These are phyloP conservation scores for Notamacropus eugenii DNA, from an alignment of 2,797 vertebrate species.

Conservation along the genomic window DNA sequence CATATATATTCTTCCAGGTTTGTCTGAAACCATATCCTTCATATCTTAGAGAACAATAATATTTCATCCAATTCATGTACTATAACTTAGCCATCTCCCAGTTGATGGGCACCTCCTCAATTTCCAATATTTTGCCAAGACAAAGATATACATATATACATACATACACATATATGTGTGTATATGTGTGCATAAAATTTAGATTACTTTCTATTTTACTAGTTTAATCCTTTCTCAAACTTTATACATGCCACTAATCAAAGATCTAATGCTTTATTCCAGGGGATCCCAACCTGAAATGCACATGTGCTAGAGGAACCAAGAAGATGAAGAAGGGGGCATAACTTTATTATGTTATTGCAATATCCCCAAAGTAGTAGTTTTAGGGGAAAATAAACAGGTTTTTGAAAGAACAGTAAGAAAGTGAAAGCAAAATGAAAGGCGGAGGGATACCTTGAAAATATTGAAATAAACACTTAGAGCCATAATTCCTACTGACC, in stretches of 20 bases:
- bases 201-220: background rate
- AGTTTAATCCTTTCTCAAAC: background rate
- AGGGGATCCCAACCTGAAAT: background rate
- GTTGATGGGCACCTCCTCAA: background rate
- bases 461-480: background rate
- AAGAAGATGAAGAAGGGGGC: background rate
- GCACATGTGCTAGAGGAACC: background rate
- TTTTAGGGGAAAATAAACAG: background rate
- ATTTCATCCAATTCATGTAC: background rate
- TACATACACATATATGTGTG: too few species aligned
- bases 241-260: background rate
- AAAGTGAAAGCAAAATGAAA: background rate
- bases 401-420: background rate
- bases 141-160: background rate
- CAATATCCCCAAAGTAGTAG: background rate
- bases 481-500: background rate
- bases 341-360: background rate
- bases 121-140: background rate
- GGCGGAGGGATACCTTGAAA: background rate
- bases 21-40: background rate
- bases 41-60: background rate
- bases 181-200: background rate
- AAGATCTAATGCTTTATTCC: background rate
- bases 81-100: background rate
- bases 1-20: background rate